Conservation (phyloP, 2,888 invertebrate species). For the Mythimna ferrago region DNA sequence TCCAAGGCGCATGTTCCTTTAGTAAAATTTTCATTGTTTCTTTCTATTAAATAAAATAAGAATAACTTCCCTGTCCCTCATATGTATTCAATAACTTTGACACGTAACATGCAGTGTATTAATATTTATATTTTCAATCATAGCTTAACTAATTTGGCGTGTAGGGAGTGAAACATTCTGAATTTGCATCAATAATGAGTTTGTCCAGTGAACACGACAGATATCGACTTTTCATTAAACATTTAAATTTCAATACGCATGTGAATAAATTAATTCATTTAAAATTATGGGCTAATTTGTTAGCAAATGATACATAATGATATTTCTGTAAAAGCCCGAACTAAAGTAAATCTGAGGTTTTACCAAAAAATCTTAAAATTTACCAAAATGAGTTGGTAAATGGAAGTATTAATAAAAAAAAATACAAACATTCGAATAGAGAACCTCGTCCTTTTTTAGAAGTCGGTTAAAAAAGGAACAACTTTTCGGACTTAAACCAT, state of each 20-base stretch:
- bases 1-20: no score
- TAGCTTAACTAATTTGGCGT: slow-evolving; percentile 11
- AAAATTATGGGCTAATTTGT: slow-evolving; percentile 4
- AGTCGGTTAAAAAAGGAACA: no score
- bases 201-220: slow-evolving; percentile 32
- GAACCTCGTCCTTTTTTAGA: no score
- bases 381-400: no score
- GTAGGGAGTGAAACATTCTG: slow-evolving; percentile 13
- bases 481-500: no score
- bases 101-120: neutral
- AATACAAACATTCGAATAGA: no score
- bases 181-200: slow-evolving; percentile 46
- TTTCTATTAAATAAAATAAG: neutral
- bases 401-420: no score
- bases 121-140: slow-evolving; percentile 33
- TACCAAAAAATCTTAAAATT: no score
- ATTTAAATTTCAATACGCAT: slow-evolving; percentile 35
- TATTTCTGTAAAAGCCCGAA: no score
- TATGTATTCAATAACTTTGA: slow-evolving; percentile 1
- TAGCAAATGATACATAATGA: neutral
- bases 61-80: neutral
- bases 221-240: slow-evolving; percentile 42
- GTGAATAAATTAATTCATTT: slow-evolving; percentile 5
- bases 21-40: no score
- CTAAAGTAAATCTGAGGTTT: no score